Evolutionary conservation across 2,797 vertebrate species (phyloP).

Genomic region (Danio albolineatus): DNA sequence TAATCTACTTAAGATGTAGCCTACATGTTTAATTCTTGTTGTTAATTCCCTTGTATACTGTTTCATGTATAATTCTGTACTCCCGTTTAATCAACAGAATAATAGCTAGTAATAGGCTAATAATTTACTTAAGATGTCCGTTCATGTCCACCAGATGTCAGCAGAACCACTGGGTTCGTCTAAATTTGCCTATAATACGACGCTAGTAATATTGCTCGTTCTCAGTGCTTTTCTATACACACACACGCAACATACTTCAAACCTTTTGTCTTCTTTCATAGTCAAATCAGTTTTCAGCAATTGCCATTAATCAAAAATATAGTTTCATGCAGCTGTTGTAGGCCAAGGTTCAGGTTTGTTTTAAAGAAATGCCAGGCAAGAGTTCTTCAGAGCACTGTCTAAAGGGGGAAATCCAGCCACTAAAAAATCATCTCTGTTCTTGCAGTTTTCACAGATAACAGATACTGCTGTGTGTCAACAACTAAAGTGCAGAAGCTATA

Average conservation of each 20-base stretch:
- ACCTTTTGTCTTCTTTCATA: neutral
- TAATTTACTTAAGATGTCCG: neutral
- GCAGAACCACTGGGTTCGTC: conserved; percentile 8
- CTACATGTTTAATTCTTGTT: too few relatives aligned
- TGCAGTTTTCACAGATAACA: conserved; percentile 65
- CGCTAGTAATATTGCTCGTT: neutral
- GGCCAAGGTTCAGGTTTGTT: conserved; percentile 20
- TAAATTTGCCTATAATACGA: too few relatives aligned
- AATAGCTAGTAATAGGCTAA: too few relatives aligned
- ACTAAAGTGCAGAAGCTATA: neutral
- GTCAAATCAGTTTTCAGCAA: neutral
- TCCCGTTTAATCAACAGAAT: too few relatives aligned
- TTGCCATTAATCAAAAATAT: conserved; percentile 1
- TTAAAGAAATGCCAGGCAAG: neutral
- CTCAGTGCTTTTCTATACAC: neutral
- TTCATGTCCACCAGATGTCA: conserved; percentile 57
- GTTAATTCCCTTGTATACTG: too few relatives aligned
- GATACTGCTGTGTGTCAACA: conserved; percentile 29
- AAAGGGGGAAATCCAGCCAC: conserved; percentile 21
- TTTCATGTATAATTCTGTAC: too few relatives aligned
- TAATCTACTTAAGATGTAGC: too few relatives aligned
- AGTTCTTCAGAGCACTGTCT: conserved; percentile 18
- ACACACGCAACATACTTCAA: neutral
- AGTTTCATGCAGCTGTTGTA: neutral
- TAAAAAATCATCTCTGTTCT: conserved; percentile 52